phyloP scores from a whole-genome alignment of 2,888 invertebrate genomes.

The Apocheima hispidaria region DNA sequence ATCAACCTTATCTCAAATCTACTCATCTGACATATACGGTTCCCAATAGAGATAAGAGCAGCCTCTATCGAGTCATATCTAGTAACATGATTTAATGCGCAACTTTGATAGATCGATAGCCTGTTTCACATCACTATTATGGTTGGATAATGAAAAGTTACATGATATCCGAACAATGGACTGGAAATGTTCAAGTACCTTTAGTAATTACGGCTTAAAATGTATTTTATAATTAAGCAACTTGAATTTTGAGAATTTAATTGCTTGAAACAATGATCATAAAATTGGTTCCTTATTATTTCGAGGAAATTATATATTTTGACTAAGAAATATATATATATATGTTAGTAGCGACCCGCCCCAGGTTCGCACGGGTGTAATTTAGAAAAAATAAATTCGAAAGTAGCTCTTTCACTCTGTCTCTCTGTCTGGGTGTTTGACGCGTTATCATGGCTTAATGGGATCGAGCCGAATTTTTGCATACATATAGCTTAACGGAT shows the following conservation, averaged over 20 bases:
- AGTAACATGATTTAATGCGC: conserved; percentile 38
- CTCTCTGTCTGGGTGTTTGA: too few species aligned
- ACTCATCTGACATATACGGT: conserved; percentile 36
- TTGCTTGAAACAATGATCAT: conserved; percentile 24
- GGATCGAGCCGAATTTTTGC: too few species aligned
- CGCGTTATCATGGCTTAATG: too few species aligned
- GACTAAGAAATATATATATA: too few species aligned
- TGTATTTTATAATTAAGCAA: conserved; percentile 24
- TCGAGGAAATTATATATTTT: background rate
- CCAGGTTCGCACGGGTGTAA: too few species aligned
- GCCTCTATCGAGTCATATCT: conserved; percentile 24
- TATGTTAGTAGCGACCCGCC: too few species aligned
- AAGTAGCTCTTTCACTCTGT: too few species aligned
- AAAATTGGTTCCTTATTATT: conserved; percentile 9
- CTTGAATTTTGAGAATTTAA: conserved; percentile 28
- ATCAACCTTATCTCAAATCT: conserved; percentile 34
- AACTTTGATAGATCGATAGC: conserved; percentile 41
- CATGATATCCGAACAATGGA: conserved; percentile 33
- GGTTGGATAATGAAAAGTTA: conserved; percentile 41
- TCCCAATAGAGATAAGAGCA: conserved; percentile 34
- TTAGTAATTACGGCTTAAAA: conserved; percentile 29
- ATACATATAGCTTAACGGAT: too few species aligned
- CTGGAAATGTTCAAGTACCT: conserved; percentile 32
- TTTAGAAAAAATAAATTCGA: too few species aligned
- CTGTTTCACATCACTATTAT: conserved; percentile 52